A percentile compares a stretch with the other conserved stretches of the same genome.
Evolutionary conservation across 2,113 vertebrate species (phyloP).

Genomic region (Hydrolagus affinis): DNA sequence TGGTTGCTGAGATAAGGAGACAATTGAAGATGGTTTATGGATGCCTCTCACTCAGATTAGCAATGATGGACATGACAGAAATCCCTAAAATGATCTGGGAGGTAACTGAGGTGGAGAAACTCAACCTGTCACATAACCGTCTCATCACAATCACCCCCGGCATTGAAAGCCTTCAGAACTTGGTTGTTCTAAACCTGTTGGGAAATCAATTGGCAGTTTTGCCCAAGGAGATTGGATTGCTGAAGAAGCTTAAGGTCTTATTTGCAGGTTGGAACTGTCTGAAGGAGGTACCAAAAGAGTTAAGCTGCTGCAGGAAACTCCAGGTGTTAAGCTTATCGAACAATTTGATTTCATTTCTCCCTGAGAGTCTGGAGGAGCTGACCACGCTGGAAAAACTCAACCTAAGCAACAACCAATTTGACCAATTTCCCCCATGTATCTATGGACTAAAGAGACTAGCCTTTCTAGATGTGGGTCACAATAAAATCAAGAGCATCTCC

Average conservation of each 20-base stretch:
- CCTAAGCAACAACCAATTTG: conserved; percentile 78
- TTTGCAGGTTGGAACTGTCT: conserved; percentile 79
- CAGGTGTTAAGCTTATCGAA: conserved; percentile 86
- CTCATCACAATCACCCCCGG: conserved; percentile 62
- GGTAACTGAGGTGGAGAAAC: conserved; percentile 76
- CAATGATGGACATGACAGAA: conserved; percentile 70
- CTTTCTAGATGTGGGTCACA: conserved; percentile 83
- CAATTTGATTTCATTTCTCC: conserved; percentile 73
- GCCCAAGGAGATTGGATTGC: conserved; percentile 74
- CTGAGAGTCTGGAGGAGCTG: conserved; percentile 62
- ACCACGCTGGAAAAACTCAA: conserved; percentile 74
- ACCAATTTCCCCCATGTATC: conserved; percentile 77
- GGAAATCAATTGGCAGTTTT: conserved; percentile 73
- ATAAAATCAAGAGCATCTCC: conserved; percentile 75
- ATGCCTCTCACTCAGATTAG: conserved; percentile 72
- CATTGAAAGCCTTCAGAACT: conserved; percentile 65
- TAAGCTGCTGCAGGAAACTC: conserved; percentile 67
- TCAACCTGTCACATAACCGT: conserved; percentile 82
- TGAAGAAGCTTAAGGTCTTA: conserved; percentile 74
- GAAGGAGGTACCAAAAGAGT: conserved; percentile 73
- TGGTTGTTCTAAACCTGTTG: conserved; percentile 78
- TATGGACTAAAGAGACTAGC: conserved; percentile 72
- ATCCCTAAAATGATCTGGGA: conserved; percentile 77
- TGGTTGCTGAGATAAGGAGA: conserved; percentile 51
- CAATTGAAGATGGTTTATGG: conserved; percentile 52